Base-by-base conservation (phyloP, 2,888 invertebrate species). In the Sphaeridia pumilis region DNA sequence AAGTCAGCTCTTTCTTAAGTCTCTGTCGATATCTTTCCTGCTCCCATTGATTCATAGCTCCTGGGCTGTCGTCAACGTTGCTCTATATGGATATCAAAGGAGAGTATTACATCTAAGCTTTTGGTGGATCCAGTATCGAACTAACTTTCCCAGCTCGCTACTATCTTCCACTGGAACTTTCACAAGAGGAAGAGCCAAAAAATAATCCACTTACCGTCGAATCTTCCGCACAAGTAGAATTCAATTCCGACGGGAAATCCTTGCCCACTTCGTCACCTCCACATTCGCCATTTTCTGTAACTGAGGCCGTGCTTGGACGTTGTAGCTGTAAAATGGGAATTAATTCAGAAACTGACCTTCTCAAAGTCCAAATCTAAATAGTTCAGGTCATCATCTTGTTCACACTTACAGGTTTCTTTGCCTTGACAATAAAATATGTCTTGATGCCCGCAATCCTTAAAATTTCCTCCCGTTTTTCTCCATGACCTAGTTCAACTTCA, bases 381-480 rank as follows among this genome's bases (percentile, higher is more conserved):
- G n/a, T n/a, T n/a, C n/a, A n/a, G n/a, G n/a, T n/a, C n/a, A n/a
- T n/a, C n/a, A n/a, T n/a, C n/a, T n/a, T n/a, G n/a, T n/a, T n/a
- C n/a, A n/a, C n/a, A 60, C 67, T 66, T 63, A 72, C 72, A 46
- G 87, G 88, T 71, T 84, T 87, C 46, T 89, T 73, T 52, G 89
- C 86, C 70, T 81, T 81, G 35, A 82, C 84, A 65, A 94, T 92
- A 72, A 93, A 90, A 74, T 82, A 93, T 3, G 93, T 93, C 72
- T 86, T 85, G 66, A 93, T 78, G 55, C 89, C 88, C 4, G 90
- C 88, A 69, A 84, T 83, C 46, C 87, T 78, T 52, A 93, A 74
- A 66, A 85, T 82, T 71, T 93, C 92, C 69, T 94, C 93, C n/a
- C 92, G 78, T 60, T 84, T 83, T 70, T 90, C 90, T 0, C 92